These are phyloP conservation scores for Octodonta nipae DNA, from an alignment of 2,888 invertebrate species.

Conservation along the genomic window DNA sequence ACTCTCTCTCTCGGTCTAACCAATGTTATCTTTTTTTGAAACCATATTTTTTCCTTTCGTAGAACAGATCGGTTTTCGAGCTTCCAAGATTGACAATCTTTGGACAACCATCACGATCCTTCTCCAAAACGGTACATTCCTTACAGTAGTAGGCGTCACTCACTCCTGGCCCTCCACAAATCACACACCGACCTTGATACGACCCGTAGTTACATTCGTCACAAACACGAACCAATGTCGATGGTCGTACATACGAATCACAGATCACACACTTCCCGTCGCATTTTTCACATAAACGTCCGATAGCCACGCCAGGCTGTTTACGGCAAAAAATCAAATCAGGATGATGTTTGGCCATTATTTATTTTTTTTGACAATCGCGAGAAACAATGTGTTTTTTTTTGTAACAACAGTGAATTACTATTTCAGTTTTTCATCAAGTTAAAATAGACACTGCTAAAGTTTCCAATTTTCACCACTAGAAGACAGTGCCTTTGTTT, in stretches of 20 bases:
- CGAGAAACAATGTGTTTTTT: too few species aligned
- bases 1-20: too few species aligned
- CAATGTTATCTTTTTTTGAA: slow-evolving; percentile 88
- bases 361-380: too few species aligned
- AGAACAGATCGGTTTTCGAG: slow-evolving; percentile 97
- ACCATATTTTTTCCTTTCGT: slow-evolving; percentile 98
- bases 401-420: too few species aligned
- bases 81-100: slow-evolving; percentile 99
- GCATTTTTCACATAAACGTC: slow-evolving; percentile 92
- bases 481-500: too few species aligned
- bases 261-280: slow-evolving; percentile 99
- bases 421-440: too few species aligned
- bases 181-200: slow-evolving; percentile 95
- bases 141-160: slow-evolving; percentile 99
- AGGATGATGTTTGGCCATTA: slow-evolving; percentile 99
- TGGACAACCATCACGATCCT: slow-evolving; percentile 97
- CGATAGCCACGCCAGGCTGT: slow-evolving; percentile 97
- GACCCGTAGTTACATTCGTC: slow-evolving; percentile 99
- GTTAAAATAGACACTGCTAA: too few species aligned
- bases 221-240: slow-evolving; percentile 93
- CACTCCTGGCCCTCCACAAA: slow-evolving; percentile 98
- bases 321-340: slow-evolving; percentile 98
- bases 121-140: slow-evolving; percentile 97
- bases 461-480: too few species aligned
- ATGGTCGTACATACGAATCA: slow-evolving; percentile 96